Conservation (phyloP, 2,888 invertebrate species). For the Pelosia muscerda region DNA sequence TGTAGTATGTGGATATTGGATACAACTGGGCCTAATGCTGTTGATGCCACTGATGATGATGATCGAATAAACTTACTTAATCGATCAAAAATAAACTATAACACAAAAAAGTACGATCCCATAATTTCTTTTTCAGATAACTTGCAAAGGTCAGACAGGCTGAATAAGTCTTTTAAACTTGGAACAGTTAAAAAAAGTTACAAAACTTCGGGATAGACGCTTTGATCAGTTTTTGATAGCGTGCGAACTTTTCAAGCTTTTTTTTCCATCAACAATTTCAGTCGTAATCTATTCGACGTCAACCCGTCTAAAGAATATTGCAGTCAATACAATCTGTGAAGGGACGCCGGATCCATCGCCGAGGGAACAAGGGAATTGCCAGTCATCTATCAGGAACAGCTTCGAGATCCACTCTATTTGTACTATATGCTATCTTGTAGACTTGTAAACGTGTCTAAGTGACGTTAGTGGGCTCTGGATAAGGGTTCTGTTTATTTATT, state of each 20-base stretch:
- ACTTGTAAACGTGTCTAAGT: slow-evolving; percentile 12
- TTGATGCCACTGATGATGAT: neutral
- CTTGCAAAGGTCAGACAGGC: slow-evolving; percentile 21
- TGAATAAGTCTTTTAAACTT: slow-evolving; percentile 39
- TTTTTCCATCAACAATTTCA: slow-evolving; percentile 24
- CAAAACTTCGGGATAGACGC: slow-evolving; percentile 23
- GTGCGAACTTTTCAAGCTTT: slow-evolving; percentile 29
- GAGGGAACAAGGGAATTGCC: slow-evolving; percentile 42
- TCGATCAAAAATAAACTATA: neutral
- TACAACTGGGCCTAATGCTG: neutral
- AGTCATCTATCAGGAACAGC: slow-evolving; percentile 45
- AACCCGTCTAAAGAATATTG: slow-evolving; percentile 41
- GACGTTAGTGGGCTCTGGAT: slow-evolving; percentile 1
- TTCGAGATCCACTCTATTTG: slow-evolving; percentile 22
- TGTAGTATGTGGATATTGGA: too few relatives aligned
- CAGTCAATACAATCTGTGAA: slow-evolving; percentile 49
- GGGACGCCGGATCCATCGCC: slow-evolving; percentile 23
- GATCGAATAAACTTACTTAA: neutral
- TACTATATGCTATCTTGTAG: slow-evolving; percentile 18
- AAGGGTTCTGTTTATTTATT: neutral
- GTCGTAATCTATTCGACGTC: slow-evolving; percentile 42
- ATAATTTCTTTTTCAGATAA: slow-evolving; percentile 3
- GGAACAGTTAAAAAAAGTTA: slow-evolving; percentile 30
- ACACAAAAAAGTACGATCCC: neutral
- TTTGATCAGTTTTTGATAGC: slow-evolving; percentile 45